These are phyloP conservation scores for Alces alces DNA, from an alignment of 2,113 vertebrate genomes.

Conservation along the genomic window DNA sequence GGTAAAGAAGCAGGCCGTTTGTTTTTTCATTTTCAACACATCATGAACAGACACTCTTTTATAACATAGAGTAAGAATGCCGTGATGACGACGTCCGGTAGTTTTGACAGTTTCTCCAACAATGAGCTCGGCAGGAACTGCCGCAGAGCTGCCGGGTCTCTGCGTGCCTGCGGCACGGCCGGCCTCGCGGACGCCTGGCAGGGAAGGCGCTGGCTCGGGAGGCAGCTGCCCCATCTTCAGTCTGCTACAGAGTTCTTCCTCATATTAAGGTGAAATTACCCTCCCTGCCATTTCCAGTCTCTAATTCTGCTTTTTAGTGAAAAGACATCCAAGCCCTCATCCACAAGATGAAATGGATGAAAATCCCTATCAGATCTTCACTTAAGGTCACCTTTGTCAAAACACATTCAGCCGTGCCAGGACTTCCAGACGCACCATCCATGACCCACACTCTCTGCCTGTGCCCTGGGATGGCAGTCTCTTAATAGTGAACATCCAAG, in stretches of 20 bases:
- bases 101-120: not conserved
- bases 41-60: not conserved
- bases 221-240: not conserved
- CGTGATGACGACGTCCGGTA: not conserved
- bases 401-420: not conserved
- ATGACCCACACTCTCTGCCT: not conserved
- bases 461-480: not conserved
- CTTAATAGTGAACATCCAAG: not conserved
- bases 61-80: not conserved
- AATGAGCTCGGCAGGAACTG: not conserved
- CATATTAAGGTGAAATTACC: not conserved
- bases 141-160: not conserved
- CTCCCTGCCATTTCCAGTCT: not conserved
- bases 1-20: not conserved
- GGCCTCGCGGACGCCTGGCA: too few relatives aligned
- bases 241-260: not conserved
- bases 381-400: not conserved
- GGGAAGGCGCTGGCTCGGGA: not conserved
- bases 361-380: not conserved
- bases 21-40: not conserved
- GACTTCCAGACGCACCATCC: not conserved
- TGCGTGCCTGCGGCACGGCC: accelerated
- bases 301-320: not conserved
- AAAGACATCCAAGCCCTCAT: not conserved
- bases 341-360: not conserved